Conservation (phyloP, 2,797 vertebrate genomes). For the Hydrophis major region DNA sequence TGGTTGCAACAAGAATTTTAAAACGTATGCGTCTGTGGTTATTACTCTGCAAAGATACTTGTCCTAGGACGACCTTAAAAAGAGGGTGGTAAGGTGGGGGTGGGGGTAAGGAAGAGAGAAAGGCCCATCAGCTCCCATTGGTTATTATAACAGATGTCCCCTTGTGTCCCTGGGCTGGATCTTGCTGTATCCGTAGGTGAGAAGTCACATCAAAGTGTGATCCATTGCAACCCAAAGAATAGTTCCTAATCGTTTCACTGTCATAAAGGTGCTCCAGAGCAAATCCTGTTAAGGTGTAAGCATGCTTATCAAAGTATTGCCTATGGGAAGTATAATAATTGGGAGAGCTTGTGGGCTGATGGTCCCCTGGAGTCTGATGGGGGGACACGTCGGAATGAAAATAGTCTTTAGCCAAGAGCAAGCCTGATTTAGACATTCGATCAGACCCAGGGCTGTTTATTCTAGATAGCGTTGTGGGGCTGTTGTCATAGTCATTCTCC, state of each 20-base stretch:
- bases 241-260: constrained; percentile 86
- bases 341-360: constrained; percentile 73
- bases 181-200: constrained; percentile 88
- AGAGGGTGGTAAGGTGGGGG: constrained; percentile 44
- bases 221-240: constrained; percentile 83
- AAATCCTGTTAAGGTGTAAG: constrained; percentile 90
- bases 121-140: constrained; percentile 89
- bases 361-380: constrained; percentile 78
- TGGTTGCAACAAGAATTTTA: constrained; percentile 68
- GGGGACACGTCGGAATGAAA: constrained; percentile 84
- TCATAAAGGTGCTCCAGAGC: constrained; percentile 93
- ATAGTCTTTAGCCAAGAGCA: constrained; percentile 85
- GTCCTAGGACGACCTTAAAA: constrained; percentile 30
- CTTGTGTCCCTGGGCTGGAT: constrained; percentile 88
- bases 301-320: constrained; percentile 91
- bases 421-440: constrained; percentile 79
- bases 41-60: constrained; percentile 50
- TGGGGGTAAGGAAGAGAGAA: constrained; percentile 10
- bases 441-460: constrained; percentile 88
- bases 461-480: constrained; percentile 83
- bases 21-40: constrained; percentile 62
- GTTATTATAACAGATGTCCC: constrained; percentile 97
- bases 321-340: constrained; percentile 84
- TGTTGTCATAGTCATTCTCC: constrained; percentile 83
- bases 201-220: constrained; percentile 87